A percentile compares a stretch with the other conserved stretches of the same genome.
These are phyloP conservation scores for Nasonia vitripennis DNA, from an alignment of 1,140 invertebrate genomes.

Conservation along the genomic window DNA sequence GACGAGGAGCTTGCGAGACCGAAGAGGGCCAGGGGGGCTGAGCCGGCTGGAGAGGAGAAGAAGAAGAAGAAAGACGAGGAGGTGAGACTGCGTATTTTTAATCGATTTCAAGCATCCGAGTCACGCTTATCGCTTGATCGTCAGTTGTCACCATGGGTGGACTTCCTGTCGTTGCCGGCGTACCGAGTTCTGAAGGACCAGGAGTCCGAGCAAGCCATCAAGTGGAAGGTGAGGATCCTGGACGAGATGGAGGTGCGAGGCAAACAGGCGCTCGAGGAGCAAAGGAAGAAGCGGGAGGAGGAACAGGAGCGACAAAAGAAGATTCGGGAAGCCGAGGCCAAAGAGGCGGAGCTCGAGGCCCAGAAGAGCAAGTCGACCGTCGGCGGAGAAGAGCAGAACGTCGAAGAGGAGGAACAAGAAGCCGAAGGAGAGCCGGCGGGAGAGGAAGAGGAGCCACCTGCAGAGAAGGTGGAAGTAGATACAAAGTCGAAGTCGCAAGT, in stretches of 20 bases:
- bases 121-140: neutral
- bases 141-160: conserved; percentile 49
- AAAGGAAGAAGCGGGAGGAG: conserved; percentile 7
- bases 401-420: conserved; percentile 22
- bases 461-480: neutral
- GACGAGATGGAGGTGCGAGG: conserved; percentile 52
- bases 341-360: neutral
- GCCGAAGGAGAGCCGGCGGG: conserved; percentile 11
- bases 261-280: conserved; percentile 53
- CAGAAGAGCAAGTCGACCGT: conserved; percentile 1
- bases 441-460: neutral
- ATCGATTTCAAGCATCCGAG: neutral
- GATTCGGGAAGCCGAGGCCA: neutral
- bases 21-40: conserved; percentile 16
- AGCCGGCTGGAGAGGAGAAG: neutral
- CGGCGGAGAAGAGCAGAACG: neutral
- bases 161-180: conserved; percentile 54
- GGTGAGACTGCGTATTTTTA: neutral
- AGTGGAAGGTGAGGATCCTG: conserved; percentile 55
- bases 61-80: neutral
- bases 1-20: conserved; percentile 31
- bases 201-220: conserved; percentile 46
- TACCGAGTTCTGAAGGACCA: conserved; percentile 56
- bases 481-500: too few species aligned
- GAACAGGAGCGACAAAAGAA: conserved; percentile 34